Base-by-base conservation (phyloP, 2,113 vertebrate genomes). In the Aleadryas rufinucha region DNA sequence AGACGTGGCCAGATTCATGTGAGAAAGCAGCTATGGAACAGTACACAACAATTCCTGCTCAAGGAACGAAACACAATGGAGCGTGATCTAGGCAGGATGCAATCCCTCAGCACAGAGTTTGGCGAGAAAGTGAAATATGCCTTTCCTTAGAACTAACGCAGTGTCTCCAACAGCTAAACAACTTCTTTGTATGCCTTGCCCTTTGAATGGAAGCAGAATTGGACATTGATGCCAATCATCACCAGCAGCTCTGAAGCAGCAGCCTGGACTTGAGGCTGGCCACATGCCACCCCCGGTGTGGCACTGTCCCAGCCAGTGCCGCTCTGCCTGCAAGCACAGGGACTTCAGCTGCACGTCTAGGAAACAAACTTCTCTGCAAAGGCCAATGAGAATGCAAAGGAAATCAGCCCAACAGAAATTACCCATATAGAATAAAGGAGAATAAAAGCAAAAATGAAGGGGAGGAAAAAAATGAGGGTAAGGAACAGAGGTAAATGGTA, bases 381-480 rank as follows among this genome's bases (percentile, higher is more conserved):
- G 68, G 66, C 70, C 89, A 74, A 9, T 11, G 82, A 33, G 87
- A 88, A 92, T 22, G 88, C 93, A 94, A 65, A 94, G 72, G 53
- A 59, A 57, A 60, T 19, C 90, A 93, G 90, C 85, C 71, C 95
- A 90, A 65, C 50, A 92, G 70, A 94, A 93, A 82, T 0, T 2
- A 35, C 44, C 26, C 42, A 8, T 10, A 16, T 2, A 52, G 57
- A 74, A n/a, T 66, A 60, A 88, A 6, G 23, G 10, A 90, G 56
- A 54, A 76, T 54, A 68, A 94, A 90, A 83, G 61, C 63, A 76
- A 93, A 96, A 77, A n/a, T 37, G 78, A 84, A 84, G 65, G 79
- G 56, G 17, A 87, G 44, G 53, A 22, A 68, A 59, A 71, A 76
- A 91, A 84, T 0, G 16, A 11, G 57, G 74, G 56, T 59, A 71